Conservation (phyloP, 2,888 invertebrate species). For the Ligdia adustata region DNA sequence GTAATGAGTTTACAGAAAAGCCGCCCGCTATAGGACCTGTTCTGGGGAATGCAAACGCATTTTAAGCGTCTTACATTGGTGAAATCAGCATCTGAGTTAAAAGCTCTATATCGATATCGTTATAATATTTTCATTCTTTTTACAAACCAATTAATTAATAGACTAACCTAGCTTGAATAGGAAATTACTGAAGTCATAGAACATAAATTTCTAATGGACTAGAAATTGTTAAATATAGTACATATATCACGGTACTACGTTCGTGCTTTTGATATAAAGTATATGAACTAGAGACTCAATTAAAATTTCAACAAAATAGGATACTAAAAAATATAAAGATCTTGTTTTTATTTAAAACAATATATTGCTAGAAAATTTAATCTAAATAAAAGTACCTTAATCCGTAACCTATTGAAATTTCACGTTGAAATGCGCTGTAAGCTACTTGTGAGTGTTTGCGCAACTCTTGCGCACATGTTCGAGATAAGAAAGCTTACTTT, state of each 20-base stretch:
- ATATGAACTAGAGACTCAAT: too few species aligned
- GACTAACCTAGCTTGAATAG: too few species aligned
- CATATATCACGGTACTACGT: too few species aligned
- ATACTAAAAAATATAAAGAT: too few species aligned
- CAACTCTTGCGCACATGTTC: slow-evolving; percentile 68
- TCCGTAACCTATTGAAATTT: slow-evolving; percentile 38
- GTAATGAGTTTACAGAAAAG: slow-evolving; percentile 22
- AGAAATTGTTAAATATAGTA: too few species aligned
- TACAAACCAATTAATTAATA: not conserved
- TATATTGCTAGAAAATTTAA: slow-evolving; percentile 20
- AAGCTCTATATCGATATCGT: too few species aligned
- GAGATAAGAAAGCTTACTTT: slow-evolving; percentile 80
- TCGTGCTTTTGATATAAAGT: too few species aligned
- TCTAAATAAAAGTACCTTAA: slow-evolving; percentile 33
- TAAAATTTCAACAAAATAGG: too few species aligned
- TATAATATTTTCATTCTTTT: slow-evolving; percentile 4
- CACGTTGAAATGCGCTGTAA: slow-evolving; percentile 31
- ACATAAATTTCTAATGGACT: too few species aligned
- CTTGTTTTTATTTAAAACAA: too few species aligned
- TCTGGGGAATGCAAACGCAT: slow-evolving; percentile 13
- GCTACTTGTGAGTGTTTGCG: slow-evolving; percentile 60
- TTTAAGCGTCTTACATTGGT: not conserved
- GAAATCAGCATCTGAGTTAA: not conserved
- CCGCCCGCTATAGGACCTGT: slow-evolving; percentile 5
- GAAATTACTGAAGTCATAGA: too few species aligned